Evolutionary conservation across 2,113 vertebrate genomes (phyloP).

Genomic region (Macroglossus sobrinus): DNA sequence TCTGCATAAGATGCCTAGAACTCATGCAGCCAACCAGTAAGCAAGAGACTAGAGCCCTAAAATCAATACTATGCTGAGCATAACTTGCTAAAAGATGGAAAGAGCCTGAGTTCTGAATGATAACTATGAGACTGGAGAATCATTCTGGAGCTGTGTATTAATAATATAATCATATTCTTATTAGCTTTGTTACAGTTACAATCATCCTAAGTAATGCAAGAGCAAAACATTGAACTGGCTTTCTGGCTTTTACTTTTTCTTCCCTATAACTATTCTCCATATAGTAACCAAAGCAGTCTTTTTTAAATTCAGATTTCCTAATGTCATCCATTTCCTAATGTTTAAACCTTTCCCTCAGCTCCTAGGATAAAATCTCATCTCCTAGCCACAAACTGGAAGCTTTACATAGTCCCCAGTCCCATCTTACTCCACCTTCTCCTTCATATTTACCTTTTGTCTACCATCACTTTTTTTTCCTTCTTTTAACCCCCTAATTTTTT

Average conservation of each 20-base stretch:
- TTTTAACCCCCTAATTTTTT: not conserved
- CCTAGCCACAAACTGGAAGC: not conserved
- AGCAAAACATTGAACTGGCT: slow-evolving; percentile 10
- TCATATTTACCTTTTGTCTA: not conserved
- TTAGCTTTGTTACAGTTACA: not conserved
- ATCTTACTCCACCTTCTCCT: not conserved
- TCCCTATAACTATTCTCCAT: not conserved
- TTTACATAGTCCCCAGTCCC: not conserved
- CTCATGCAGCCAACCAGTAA: not conserved
- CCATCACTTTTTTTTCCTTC: not conserved
- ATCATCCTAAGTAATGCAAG: not conserved
- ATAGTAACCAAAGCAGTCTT: not conserved
- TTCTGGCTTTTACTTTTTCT: not conserved
- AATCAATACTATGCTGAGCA: not conserved
- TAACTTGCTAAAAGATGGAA: not conserved
- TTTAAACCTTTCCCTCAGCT: not conserved
- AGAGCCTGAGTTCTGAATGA: not conserved
- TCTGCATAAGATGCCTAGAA: not conserved
- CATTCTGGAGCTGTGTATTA: not conserved
- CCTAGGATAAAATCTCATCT: not conserved
- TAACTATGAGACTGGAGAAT: not conserved
- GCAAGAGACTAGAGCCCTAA: not conserved
- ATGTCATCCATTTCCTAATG: not conserved
- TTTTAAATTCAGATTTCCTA: slow-evolving; percentile 20
- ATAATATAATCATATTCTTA: slow-evolving; percentile 12